Base-by-base conservation (phyloP, 2,797 vertebrate species). In the Microctenopoma stevenorrisi region DNA sequence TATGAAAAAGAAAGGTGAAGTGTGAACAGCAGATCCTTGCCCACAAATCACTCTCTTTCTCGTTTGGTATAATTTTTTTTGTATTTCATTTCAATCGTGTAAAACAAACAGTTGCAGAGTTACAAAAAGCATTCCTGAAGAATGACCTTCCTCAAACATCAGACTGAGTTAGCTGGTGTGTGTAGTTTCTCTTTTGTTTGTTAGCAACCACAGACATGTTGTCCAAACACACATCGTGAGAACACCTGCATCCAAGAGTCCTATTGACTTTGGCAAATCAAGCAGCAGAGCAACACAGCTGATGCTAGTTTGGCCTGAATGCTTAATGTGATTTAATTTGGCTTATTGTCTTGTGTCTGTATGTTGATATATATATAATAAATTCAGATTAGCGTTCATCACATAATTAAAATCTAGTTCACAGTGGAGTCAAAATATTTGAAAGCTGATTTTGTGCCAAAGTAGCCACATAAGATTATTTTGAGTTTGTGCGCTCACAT, bases 141-240 rank as follows among this genome's bases (percentile, higher is more conserved):
- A 73, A 55, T 74, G 14, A 67, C 9, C 13, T 3, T 49, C 26
- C 47, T 62, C 11, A 50, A 15, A 26, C n/a, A 2, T 74, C 52
- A 16, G 7, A 44, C 3, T 52, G 28, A 66, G 10, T 67, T 55
- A 33, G 11, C 7, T 26, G n/a, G 1, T 72, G 28, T 37, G 53
- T 57, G 18, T 25, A 59, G 50, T 65, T 85, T 57, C 62, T 66
- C 9, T 35, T 69, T 52, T 77, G 67, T 86, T 82, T 68, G 71
- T 59, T 89, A 87, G 86, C 82, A 86, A 88, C 87, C 53, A 12
- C 58, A 51, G 64, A 62, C 0, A 35, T 50, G 48, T 65, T 59
- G 64, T 79, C 72, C 69, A 82, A 88, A 76, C 65, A 64, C 56
- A 42, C 51, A 64, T 64, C 5, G 40, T 13, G 16, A 61, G 74